Evolutionary conservation across 1,140 invertebrate species (phyloP).

Genomic region (Drosophila elegans): DNA sequence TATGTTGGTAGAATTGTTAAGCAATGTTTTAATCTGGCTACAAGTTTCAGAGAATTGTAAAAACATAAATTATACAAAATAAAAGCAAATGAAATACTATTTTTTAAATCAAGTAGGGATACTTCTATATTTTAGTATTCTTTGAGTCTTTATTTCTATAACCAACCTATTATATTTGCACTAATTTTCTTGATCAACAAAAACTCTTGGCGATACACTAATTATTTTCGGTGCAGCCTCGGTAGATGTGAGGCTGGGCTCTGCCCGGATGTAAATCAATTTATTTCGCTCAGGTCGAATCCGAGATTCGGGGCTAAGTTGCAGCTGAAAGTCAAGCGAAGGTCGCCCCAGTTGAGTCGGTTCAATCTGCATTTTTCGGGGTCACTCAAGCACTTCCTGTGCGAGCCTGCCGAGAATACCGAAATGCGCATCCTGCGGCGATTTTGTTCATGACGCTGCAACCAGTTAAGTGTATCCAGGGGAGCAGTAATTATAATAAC

Average conservation of each 20-base stretch:
- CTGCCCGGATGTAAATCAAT: slow-evolving; percentile 66
- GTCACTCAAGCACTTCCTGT: slow-evolving; percentile 36
- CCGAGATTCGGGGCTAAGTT: slow-evolving; percentile 31
- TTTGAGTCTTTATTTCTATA: too few species aligned
- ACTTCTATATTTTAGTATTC: too few species aligned
- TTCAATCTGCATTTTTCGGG: slow-evolving; percentile 23
- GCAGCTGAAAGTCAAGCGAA: slow-evolving; percentile 52
- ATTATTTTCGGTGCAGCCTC: not conserved
- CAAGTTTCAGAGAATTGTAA: too few species aligned
- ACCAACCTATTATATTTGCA: too few species aligned
- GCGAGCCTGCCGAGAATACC: slow-evolving; percentile 22
- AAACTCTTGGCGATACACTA: not conserved
- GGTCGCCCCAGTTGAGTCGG: slow-evolving; percentile 6
- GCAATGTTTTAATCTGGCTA: too few species aligned
- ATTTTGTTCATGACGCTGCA: slow-evolving; percentile 65
- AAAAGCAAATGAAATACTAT: too few species aligned
- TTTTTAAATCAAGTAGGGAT: too few species aligned
- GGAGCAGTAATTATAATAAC: slow-evolving; percentile 78
- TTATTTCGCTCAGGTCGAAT: slow-evolving; percentile 62
- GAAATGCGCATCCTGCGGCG: slow-evolving; percentile 61
- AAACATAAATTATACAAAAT: too few species aligned
- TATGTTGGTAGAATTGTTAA: too few species aligned
- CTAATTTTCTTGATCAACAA: too few species aligned
- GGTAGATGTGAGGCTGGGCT: slow-evolving; percentile 12
- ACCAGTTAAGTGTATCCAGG: slow-evolving; percentile 66